Percentiles rank a stretch among this genome's conserved stretches.
These are phyloP conservation scores for Conomelus anceps DNA, from an alignment of 2,888 invertebrate genomes.

Conservation along the genomic window DNA sequence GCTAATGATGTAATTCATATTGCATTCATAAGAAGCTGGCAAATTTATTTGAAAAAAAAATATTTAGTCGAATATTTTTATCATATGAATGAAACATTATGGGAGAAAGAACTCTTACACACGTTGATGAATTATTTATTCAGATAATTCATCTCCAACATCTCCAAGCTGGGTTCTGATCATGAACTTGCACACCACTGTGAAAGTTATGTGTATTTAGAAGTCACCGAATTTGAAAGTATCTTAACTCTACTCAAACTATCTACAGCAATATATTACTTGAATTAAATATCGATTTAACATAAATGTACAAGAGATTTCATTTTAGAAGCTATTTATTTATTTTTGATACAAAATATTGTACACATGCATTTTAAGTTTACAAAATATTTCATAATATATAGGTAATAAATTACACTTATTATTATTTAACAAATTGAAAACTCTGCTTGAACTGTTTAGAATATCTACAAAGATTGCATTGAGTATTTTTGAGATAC, in stretches of 20 bases:
- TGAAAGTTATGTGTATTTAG: background rate
- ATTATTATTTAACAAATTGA: background rate
- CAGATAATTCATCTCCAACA: background rate
- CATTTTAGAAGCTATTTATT: background rate
- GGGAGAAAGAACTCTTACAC: too few species aligned
- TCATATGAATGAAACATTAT: too few species aligned
- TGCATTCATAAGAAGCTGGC: too few species aligned
- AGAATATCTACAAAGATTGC: background rate
- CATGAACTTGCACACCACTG: background rate
- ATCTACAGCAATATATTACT: background rate
- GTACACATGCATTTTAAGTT: background rate
- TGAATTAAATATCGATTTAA: background rate
- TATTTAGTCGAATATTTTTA: too few species aligned
- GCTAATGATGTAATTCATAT: too few species aligned
- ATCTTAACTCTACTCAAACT: background rate
- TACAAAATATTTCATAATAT: background rate
- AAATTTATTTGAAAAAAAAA: too few species aligned
- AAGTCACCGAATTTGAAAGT: background rate
- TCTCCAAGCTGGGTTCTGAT: background rate
- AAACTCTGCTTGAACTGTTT: background rate
- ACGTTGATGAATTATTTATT: too few species aligned
- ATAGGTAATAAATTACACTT: background rate
- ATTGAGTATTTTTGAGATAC: background rate
- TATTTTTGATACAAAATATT: background rate
- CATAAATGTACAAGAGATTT: background rate